These are phyloP conservation scores for Eulemur coronatus DNA, from an alignment of 2,797 vertebrate species.

Conservation along the genomic window DNA sequence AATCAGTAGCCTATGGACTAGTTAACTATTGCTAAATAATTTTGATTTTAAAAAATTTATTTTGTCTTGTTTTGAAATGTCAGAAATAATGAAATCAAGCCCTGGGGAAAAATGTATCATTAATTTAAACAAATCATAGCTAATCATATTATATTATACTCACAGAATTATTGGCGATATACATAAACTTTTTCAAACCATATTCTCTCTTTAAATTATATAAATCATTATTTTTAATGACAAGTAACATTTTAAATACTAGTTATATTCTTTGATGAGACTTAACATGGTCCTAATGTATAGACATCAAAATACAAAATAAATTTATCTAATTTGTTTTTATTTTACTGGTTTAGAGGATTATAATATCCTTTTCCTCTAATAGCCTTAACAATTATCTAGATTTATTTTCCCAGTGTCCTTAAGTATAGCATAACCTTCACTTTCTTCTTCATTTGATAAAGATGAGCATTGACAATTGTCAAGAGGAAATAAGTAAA, in stretches of 20 bases:
- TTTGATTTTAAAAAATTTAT: slow-evolving; percentile 54
- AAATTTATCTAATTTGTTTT: slow-evolving; percentile 38
- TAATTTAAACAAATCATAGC: slow-evolving; percentile 79
- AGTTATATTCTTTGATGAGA: slow-evolving; percentile 20
- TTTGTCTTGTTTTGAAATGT: slow-evolving; percentile 59
- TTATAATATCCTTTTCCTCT: slow-evolving; percentile 16
- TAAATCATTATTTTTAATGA: slow-evolving; percentile 35
- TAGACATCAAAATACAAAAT: slow-evolving; percentile 33
- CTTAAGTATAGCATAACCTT: neutral
- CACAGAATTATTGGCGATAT: slow-evolving; percentile 56
- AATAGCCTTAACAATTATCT: neutral
- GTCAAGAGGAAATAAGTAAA: slow-evolving; percentile 32
- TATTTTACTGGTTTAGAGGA: slow-evolving; percentile 17
- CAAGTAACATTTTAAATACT: slow-evolving; percentile 53
- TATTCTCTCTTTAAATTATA: slow-evolving; percentile 72
- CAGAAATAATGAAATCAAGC: slow-evolving; percentile 54
- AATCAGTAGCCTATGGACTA: slow-evolving; percentile 52
- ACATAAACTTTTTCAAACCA: slow-evolving; percentile 75
- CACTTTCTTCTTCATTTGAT: slow-evolving; percentile 24
- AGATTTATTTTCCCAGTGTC: neutral
- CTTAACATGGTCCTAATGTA: neutral
- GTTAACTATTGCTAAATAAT: slow-evolving; percentile 68
- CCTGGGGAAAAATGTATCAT: slow-evolving; percentile 60
- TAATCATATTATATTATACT: slow-evolving; percentile 77
- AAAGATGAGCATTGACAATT: neutral